Evolutionary conservation across 2,888 invertebrate genomes (phyloP).

Genomic region (Pyralis farinalis): DNA sequence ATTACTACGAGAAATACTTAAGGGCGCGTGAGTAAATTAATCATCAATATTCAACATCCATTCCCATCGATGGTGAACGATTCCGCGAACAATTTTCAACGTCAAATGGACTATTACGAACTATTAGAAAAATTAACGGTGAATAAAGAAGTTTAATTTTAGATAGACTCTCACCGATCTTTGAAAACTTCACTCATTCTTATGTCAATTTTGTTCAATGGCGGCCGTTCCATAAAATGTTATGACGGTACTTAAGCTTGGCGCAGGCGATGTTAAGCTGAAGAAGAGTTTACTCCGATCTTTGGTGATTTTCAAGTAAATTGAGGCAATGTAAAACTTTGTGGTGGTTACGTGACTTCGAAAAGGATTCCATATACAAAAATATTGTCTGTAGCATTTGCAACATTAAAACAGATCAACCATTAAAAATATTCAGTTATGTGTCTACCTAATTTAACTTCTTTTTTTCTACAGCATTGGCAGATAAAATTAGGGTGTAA

Average conservation of each 20-base stretch:
- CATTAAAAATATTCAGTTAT: too few species aligned
- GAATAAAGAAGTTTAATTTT: conserved; percentile 18
- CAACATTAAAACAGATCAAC: too few species aligned
- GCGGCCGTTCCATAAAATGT: conserved; percentile 65
- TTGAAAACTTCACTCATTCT: conserved; percentile 42
- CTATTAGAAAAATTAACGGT: conserved; percentile 11
- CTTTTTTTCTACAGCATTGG: too few species aligned
- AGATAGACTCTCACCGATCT: conserved; percentile 14
- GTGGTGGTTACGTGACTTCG: conserved; percentile 15
- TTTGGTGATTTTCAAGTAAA: conserved; percentile 8
- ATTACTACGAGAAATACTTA: too few species aligned
- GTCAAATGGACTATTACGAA: neutral
- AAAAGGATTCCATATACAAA: neutral
- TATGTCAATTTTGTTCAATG: conserved; percentile 67
- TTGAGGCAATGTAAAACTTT: conserved; percentile 7
- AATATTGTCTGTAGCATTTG: too few species aligned
- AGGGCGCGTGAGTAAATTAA: too few species aligned
- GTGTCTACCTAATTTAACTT: too few species aligned
- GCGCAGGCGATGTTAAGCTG: conserved; percentile 32
- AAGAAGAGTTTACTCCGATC: conserved; percentile 26
- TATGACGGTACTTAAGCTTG: conserved; percentile 40
- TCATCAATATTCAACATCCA: neutral
- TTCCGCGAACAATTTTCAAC: neutral
- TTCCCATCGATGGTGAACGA: neutral
- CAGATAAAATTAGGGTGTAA: too few species aligned